These are phyloP conservation scores for Brachyrhaphis roseni DNA, from an alignment of 2,797 vertebrate genomes.

Conservation along the genomic window DNA sequence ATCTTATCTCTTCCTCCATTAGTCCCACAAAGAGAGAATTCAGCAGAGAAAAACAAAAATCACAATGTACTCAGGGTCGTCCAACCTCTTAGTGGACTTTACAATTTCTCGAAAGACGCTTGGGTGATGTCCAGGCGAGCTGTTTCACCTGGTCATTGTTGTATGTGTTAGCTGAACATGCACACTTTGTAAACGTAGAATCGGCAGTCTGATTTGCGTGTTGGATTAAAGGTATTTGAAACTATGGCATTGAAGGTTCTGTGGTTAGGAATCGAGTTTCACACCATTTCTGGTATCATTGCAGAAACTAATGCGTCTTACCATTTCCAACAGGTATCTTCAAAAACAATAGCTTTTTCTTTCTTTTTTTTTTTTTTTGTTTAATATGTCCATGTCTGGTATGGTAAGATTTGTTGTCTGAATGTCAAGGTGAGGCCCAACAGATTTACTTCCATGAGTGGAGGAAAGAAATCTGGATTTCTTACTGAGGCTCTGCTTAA, in stretches of 20 bases:
- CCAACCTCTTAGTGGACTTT: conserved; percentile 56
- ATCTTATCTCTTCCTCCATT: conserved; percentile 76
- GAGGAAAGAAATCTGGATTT: too few relatives aligned
- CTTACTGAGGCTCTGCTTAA: too few relatives aligned
- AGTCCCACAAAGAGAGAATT: conserved; percentile 71
- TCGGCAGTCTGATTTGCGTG: background rate
- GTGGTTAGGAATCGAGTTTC: background rate
- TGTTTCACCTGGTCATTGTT: background rate
- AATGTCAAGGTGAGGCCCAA: too few relatives aligned
- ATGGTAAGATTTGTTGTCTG: too few relatives aligned
- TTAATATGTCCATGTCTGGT: too few relatives aligned
- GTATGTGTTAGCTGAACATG: background rate
- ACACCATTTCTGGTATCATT: background rate
- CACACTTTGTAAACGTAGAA: background rate
- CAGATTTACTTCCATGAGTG: too few relatives aligned
- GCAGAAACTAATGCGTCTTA: background rate
- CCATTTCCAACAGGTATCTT: background rate
- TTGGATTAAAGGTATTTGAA: background rate
- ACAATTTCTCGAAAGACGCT: conserved; percentile 37
- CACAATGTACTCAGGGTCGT: conserved; percentile 60
- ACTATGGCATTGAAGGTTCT: background rate
- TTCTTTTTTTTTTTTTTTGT: too few relatives aligned
- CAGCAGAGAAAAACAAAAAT: conserved; percentile 50
- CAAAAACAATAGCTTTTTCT: background rate
- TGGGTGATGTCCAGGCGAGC: conserved; percentile 29